A percentile compares a stretch with the other conserved stretches of the same genome.
Conservation (phyloP, 2,113 vertebrate species). For the Thalassoma bifasciatum region DNA sequence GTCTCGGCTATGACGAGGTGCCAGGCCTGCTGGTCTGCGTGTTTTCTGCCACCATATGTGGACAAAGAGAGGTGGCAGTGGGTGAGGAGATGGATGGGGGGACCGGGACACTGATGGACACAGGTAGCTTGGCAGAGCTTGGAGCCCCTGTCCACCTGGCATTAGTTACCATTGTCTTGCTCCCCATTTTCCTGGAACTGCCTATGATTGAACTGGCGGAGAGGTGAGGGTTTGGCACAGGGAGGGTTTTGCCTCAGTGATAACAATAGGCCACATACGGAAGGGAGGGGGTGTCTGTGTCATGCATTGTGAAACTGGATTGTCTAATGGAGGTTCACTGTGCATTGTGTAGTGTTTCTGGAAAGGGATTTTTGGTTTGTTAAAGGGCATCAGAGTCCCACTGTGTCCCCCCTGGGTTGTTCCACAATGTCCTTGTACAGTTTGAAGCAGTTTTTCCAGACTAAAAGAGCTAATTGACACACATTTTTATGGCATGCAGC, state of each 20-base stretch:
- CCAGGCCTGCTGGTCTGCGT: constrained; percentile 64
- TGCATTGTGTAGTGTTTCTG: constrained; percentile 63
- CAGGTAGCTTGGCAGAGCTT: constrained; percentile 60
- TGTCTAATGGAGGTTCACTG: constrained; percentile 65
- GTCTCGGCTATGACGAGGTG: constrained; percentile 56
- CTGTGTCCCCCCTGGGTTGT: constrained; percentile 39
- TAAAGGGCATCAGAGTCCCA: constrained; percentile 61
- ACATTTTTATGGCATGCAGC: constrained; percentile 36
- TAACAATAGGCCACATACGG: constrained; percentile 68
- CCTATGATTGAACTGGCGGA: constrained; percentile 69
- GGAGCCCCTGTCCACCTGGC: constrained; percentile 62
- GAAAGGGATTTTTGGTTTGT: constrained; percentile 66
- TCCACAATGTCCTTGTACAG: constrained; percentile 49
- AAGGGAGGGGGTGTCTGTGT: constrained; percentile 53
- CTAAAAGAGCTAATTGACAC: constrained; percentile 54
- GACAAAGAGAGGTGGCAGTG: constrained; percentile 63
- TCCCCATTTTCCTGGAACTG: constrained; percentile 56
- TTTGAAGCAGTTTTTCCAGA: constrained; percentile 38
- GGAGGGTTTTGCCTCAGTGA: constrained; percentile 59
- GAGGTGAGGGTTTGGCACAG: constrained; percentile 72
- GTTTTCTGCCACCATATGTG: constrained; percentile 52
- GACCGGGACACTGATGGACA: constrained; percentile 56
- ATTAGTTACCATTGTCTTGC: constrained; percentile 65
- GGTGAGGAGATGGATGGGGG: constrained; percentile 55
- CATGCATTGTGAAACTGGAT: constrained; percentile 57